Evolutionary conservation across 2,797 vertebrate species (phyloP), one percentile per base, ranked within the genome.

Genomic region (Oreochromis mossambicus): DNA sequence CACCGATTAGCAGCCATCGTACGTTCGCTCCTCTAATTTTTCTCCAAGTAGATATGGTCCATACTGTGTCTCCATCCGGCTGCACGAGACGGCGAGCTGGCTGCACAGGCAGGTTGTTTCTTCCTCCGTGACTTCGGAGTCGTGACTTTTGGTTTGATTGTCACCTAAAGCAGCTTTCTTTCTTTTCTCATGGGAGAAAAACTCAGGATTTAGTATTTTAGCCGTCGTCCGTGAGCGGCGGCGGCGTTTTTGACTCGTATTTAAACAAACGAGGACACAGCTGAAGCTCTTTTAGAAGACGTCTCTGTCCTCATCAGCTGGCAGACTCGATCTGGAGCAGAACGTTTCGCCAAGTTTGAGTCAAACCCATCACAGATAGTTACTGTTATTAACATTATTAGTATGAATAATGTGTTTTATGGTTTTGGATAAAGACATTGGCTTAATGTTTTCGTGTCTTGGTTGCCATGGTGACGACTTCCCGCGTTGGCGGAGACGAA

Each of bases 211-310:
- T 14, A 14, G 6, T 13, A 14, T 5, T 38, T n/a, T 14, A 21
- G 34, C n/a, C 19, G 0, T 41, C 1, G 0, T 11, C 34, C 1
- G 61, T 2, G 34, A 66, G 36, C 7, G 1, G 4, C 0, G 36
- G 0, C 1, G 4, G 0, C 1, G 7, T 41, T 13, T 38, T 11
- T 36, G 17, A 34, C 32, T 21, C 2, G 14, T 32, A 9, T 58
- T 32, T 58, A 36, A 63, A n/a, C 36, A 41, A 24, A 41, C 2
- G 3, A 24, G n/a, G 61, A 41, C 36, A 66, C 36, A 41, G 63
- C 29, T 19, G 56, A 15, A 19, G 29, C 17, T 61, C 15, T 34
- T 61, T 19, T 1, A 17, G 56, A 19, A 61, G 56, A 32, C 5
- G 3, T 32, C 29, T 34, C 15, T 5, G 2, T 32, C 15, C 15